Evolutionary conservation across 2,888 invertebrate genomes (phyloP).

Genomic region (Phaedon cochleariae): DNA sequence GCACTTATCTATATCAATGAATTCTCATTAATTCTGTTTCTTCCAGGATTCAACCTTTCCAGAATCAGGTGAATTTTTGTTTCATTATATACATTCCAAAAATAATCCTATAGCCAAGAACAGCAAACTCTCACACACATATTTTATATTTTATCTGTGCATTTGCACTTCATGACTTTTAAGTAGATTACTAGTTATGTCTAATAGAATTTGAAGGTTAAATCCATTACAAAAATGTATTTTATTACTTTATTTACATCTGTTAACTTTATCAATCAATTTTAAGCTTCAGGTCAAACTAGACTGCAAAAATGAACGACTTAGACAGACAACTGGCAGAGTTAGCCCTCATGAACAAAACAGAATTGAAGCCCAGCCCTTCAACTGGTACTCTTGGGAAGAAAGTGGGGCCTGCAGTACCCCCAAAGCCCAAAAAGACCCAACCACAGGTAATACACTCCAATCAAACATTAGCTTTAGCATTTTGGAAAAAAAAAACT

Average conservation of each 20-base stretch:
- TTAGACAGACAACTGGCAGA: conserved; percentile 77
- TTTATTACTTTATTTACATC: conserved; percentile 28
- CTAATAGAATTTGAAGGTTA: conserved; percentile 25
- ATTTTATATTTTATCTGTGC: too few species aligned
- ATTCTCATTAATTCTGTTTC: too few species aligned
- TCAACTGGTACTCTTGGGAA: conserved; percentile 60
- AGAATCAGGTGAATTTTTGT: too few species aligned
- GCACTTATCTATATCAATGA: too few species aligned
- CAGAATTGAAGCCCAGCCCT: conserved; percentile 56
- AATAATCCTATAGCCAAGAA: too few species aligned
- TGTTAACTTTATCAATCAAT: conserved; percentile 2
- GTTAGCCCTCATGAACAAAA: conserved; percentile 69
- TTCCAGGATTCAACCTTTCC: too few species aligned
- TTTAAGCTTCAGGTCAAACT: neutral
- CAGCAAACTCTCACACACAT: too few species aligned
- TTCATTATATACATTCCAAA: too few species aligned
- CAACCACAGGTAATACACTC: conserved; percentile 66
- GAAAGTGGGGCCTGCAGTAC: conserved; percentile 81
- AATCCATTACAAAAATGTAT: conserved; percentile 26
- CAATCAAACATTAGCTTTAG: too few species aligned
- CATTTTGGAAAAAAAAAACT: too few species aligned
- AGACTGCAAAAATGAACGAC: conserved; percentile 64
- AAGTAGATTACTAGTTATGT: conserved; percentile 4
- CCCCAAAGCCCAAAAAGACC: conserved; percentile 79
- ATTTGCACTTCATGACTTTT: too few species aligned